These are phyloP conservation scores for Philhelius pedissequus DNA, from an alignment of 2,888 invertebrate genomes.

Conservation along the genomic window DNA sequence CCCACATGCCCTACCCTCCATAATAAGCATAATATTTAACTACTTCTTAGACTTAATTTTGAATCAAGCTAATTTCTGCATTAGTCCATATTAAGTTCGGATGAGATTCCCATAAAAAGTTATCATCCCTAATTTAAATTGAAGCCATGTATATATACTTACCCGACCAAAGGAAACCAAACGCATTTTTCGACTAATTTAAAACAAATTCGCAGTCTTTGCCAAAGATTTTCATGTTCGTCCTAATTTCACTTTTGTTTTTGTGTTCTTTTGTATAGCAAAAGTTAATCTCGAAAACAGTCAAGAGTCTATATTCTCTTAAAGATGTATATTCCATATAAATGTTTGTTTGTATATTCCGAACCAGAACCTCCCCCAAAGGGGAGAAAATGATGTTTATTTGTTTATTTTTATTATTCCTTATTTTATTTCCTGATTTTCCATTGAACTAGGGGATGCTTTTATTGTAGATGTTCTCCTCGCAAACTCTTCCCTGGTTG, in stretches of 20 bases:
- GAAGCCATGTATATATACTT: no score
- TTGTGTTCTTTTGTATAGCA: neutral
- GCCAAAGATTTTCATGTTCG: slow-evolving; percentile 17
- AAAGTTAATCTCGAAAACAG: slow-evolving; percentile 6
- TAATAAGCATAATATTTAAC: no score
- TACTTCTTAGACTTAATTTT: no score
- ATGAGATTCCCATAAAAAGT: no score
- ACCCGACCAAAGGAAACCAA: neutral
- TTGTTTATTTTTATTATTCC: slow-evolving; percentile 44
- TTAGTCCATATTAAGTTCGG: no score
- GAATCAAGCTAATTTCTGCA: no score
- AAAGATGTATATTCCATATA: no score
- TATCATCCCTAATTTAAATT: no score
- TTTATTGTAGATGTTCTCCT: neutral
- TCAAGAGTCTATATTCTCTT: neutral
- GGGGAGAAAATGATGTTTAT: slow-evolving; percentile 35
- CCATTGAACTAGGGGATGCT: slow-evolving; percentile 12
- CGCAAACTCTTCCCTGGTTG: neutral
- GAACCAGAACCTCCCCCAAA: neutral
- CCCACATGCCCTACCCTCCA: no score
- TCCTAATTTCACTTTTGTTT: neutral
- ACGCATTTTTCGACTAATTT: neutral
- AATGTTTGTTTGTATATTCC: no score
- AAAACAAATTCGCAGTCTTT: slow-evolving; percentile 4
- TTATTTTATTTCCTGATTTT: slow-evolving; percentile 31